Percentiles rank a stretch among this genome's conserved stretches.
Conservation (phyloP, 2,113 vertebrate species). For the Neodontobutis hainanensis region DNA sequence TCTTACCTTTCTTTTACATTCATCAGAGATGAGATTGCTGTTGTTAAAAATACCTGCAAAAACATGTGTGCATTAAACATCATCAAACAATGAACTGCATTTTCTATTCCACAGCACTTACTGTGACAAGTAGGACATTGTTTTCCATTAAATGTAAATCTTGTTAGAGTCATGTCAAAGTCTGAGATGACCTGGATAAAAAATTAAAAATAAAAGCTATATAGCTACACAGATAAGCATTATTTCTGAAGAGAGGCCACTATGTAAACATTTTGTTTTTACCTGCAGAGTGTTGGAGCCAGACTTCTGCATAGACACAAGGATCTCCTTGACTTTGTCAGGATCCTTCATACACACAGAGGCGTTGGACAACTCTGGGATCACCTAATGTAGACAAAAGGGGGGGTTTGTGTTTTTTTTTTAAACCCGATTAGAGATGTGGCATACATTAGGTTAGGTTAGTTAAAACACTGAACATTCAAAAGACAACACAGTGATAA, state of each 20-base stretch:
- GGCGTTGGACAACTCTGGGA: constrained; percentile 80
- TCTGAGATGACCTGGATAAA: constrained; percentile 89
- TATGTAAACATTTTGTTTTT: too few relatives aligned
- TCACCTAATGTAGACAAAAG: constrained; percentile 38
- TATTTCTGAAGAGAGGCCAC: too few relatives aligned
- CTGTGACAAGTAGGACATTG: constrained; percentile 91
- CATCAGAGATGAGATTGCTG: constrained; percentile 84
- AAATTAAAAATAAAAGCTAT: neutral
- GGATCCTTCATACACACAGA: constrained; percentile 84
- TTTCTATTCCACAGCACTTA: constrained; percentile 74
- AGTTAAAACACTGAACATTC: neutral
- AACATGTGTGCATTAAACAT: neutral
- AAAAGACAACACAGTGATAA: neutral
- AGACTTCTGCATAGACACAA: constrained; percentile 76
- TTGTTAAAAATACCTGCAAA: constrained; percentile 88
- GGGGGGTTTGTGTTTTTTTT: neutral
- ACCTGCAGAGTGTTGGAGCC: constrained; percentile 87
- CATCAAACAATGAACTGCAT: neutral
- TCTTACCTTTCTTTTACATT: constrained; percentile 83
- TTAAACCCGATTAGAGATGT: too few relatives aligned
- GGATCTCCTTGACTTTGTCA: constrained; percentile 75
- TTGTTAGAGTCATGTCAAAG: constrained; percentile 95
- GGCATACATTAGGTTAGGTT: too few relatives aligned
- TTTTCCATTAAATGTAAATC: constrained; percentile 85
- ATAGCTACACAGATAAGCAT: rapidly evolving